Evolutionary conservation across 37 sponge, comb jelly and placozoan genomes (phyloP).

Genomic region (Spongilla lacustris): DNA sequence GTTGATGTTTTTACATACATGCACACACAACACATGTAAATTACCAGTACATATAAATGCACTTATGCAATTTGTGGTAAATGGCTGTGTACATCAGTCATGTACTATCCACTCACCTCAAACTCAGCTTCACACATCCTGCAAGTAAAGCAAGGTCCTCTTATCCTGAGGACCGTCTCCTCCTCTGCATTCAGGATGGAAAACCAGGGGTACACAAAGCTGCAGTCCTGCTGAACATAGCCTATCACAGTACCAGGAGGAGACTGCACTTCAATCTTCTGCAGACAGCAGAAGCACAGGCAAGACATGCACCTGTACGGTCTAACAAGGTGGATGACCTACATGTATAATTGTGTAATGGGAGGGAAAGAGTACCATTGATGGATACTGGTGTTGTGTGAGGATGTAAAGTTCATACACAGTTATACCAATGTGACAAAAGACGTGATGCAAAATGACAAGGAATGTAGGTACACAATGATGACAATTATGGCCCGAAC

Average conservation of each 20-base stretch:
- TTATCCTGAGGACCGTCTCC: slow-evolving; percentile 80
- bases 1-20: too few species aligned
- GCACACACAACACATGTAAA: too few species aligned
- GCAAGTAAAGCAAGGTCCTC: slow-evolving; percentile 78
- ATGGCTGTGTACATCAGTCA: too few species aligned
- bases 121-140: slow-evolving; percentile 83
- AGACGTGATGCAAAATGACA: too few species aligned
- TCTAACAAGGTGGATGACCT: slow-evolving; percentile 87
- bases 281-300: slow-evolving; percentile 93
- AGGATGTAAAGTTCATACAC: too few species aligned
- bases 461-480: too few species aligned
- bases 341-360: not conserved
- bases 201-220: slow-evolving; percentile 79
- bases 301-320: slow-evolving; percentile 71
- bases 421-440: too few species aligned
- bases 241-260: slow-evolving; percentile 90
- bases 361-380: too few species aligned
- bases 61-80: too few species aligned
- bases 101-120: slow-evolving; percentile 38
- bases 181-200: slow-evolving; percentile 73
- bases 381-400: too few species aligned
- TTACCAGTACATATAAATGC: too few species aligned
- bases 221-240: slow-evolving; percentile 78
- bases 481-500: not conserved
- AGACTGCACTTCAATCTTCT: slow-evolving; percentile 89